Evolutionary conservation across 2,113 vertebrate genomes (phyloP).

Genomic region (Zosterops pallidus): DNA sequence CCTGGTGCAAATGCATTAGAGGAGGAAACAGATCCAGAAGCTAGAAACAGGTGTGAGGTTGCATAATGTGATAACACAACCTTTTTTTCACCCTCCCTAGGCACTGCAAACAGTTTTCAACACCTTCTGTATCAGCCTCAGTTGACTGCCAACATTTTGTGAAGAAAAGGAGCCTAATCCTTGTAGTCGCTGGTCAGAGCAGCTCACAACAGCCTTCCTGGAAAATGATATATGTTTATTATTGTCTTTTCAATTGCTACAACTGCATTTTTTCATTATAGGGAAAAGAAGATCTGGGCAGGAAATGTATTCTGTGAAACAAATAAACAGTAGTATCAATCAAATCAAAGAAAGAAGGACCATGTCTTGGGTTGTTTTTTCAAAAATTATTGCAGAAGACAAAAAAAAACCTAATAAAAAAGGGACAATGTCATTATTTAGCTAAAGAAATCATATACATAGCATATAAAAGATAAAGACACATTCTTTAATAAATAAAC

Average conservation of each 20-base stretch:
- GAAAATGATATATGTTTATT: slow-evolving; percentile 22
- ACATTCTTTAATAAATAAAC: background rate
- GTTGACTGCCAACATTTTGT: background rate
- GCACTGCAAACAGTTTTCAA: slow-evolving; percentile 44
- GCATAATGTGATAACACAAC: background rate
- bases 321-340: background rate
- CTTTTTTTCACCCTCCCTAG: slow-evolving; percentile 1
- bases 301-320: background rate
- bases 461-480: background rate
- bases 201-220: slow-evolving; percentile 8
- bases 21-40: background rate
- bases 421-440: background rate
- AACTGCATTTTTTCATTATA: background rate
- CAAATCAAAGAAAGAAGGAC: background rate
- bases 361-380: background rate
- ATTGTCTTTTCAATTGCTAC: slow-evolving; percentile 21
- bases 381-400: background rate
- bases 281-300: background rate
- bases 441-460: background rate
- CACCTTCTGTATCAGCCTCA: background rate
- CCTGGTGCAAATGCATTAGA: background rate
- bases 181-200: slow-evolving; percentile 29
- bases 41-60: background rate
- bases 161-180: background rate
- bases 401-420: background rate